These are phyloP conservation scores for Molossus molossus DNA, from an alignment of 2,797 vertebrate species.

Conservation along the genomic window DNA sequence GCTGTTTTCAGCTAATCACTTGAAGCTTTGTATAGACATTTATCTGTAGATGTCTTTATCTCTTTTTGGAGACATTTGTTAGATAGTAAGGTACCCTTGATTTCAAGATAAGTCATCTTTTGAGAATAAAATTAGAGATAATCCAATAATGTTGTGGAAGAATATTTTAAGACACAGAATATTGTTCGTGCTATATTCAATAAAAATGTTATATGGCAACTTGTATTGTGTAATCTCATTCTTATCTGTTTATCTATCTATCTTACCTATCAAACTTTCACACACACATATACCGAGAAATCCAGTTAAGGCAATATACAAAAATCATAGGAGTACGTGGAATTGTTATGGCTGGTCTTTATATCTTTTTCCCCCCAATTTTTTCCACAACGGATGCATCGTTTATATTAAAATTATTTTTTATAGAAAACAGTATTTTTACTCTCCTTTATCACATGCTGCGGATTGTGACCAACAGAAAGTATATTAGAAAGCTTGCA, in stretches of 20 bases:
- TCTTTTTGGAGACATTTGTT: conserved; percentile 61
- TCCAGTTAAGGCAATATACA: neutral
- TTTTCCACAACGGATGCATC: neutral
- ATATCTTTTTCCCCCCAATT: neutral
- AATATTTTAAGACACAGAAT: conserved; percentile 60
- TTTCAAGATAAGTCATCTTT: conserved; percentile 64
- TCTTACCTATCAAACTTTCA: neutral
- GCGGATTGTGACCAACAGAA: neutral
- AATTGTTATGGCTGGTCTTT: conserved; percentile 13
- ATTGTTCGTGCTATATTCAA: neutral
- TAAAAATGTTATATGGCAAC: conserved; percentile 62
- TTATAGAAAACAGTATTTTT: neutral
- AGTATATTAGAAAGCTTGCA: neutral
- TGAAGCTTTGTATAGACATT: conserved; percentile 5
- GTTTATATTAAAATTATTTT: neutral
- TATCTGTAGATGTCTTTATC: conserved; percentile 38
- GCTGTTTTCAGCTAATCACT: conserved; percentile 58
- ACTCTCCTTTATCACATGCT: neutral
- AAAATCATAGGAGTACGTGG: neutral
- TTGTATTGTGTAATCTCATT: neutral
- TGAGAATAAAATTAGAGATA: conserved; percentile 71
- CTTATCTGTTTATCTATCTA: neutral
- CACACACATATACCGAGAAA: neutral
- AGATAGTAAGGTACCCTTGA: conserved; percentile 36
- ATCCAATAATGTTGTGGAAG: conserved; percentile 46